Percentiles rank a stretch among this genome's conserved stretches.
Evolutionary conservation across 2,113 vertebrate genomes (phyloP).

Genomic region (Mugil cephalus): DNA sequence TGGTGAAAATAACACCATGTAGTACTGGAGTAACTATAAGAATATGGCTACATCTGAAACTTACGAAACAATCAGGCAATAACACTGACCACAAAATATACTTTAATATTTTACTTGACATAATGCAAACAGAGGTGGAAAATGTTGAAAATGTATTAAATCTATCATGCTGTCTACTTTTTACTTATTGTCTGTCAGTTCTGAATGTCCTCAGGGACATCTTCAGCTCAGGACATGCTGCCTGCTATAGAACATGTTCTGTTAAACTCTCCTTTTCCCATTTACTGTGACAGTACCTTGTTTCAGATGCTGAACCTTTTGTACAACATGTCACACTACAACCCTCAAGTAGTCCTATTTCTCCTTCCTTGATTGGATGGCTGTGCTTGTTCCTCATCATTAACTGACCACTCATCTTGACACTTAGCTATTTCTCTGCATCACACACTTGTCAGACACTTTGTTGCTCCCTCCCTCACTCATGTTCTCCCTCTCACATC

Average conservation of each 20-base stretch:
- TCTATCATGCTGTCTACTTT: not conserved
- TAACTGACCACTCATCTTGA: slow-evolving; percentile 47
- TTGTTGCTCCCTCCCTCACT: slow-evolving; percentile 22
- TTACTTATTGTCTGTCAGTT: not conserved
- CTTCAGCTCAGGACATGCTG: not conserved
- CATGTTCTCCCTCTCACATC: slow-evolving; percentile 40
- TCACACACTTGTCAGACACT: slow-evolving; percentile 26
- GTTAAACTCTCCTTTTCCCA: slow-evolving; percentile 3
- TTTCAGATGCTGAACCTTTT: slow-evolving; percentile 35
- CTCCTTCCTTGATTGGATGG: slow-evolving; percentile 26
- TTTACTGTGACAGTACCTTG: slow-evolving; percentile 18
- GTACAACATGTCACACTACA: slow-evolving; percentile 28
- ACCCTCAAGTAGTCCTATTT: not conserved
- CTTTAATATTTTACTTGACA: too few species aligned
- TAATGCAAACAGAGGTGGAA: too few species aligned
- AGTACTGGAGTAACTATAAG: too few species aligned
- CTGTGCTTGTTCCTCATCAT: slow-evolving; percentile 35
- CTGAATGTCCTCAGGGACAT: slow-evolving; percentile 5
- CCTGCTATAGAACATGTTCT: not conserved
- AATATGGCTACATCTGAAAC: too few species aligned
- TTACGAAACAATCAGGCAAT: too few species aligned
- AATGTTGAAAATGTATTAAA: too few species aligned
- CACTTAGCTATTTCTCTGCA: slow-evolving; percentile 47
- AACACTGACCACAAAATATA: too few species aligned
- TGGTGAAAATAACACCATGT: too few species aligned